Evolutionary conservation across 2,888 invertebrate genomes (phyloP).

Genomic region (Automeris io): DNA sequence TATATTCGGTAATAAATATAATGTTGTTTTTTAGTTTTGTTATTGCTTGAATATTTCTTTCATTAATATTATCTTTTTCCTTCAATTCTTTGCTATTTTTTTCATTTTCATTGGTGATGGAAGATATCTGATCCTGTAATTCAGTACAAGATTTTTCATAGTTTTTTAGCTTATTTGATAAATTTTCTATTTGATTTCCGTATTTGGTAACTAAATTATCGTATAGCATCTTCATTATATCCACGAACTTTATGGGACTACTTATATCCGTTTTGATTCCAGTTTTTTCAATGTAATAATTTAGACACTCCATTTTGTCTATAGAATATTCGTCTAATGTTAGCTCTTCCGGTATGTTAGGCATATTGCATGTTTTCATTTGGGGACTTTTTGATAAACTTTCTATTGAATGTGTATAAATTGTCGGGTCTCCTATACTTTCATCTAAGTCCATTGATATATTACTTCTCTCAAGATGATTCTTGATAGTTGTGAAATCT

Average conservation of each 20-base stretch:
- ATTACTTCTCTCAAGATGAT: constrained; percentile 52
- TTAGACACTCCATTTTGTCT: constrained; percentile 54
- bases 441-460: constrained; percentile 57
- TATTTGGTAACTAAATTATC: constrained; percentile 43
- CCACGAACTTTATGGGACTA: constrained; percentile 44
- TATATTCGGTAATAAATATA: constrained; percentile 22
- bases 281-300: constrained; percentile 47
- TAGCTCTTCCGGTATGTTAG: constrained; percentile 38
- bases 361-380: constrained; percentile 29
- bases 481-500: constrained; percentile 62
- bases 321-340: constrained; percentile 32
- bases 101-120: constrained; percentile 26
- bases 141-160: constrained; percentile 39
- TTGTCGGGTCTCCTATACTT: constrained; percentile 40
- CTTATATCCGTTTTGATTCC: constrained; percentile 34
- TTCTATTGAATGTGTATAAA: constrained; percentile 31
- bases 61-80: constrained; percentile 31
- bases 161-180: constrained; percentile 49
- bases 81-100: constrained; percentile 32
- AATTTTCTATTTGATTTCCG: constrained; percentile 51
- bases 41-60: constrained; percentile 27
- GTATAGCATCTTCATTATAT: constrained; percentile 56
- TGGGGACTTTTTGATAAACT: constrained; percentile 21
- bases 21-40: constrained; percentile 35
- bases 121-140: constrained; percentile 31